Conservation (phyloP, 2,888 invertebrate species). For the Deilephila elpenor region DNA sequence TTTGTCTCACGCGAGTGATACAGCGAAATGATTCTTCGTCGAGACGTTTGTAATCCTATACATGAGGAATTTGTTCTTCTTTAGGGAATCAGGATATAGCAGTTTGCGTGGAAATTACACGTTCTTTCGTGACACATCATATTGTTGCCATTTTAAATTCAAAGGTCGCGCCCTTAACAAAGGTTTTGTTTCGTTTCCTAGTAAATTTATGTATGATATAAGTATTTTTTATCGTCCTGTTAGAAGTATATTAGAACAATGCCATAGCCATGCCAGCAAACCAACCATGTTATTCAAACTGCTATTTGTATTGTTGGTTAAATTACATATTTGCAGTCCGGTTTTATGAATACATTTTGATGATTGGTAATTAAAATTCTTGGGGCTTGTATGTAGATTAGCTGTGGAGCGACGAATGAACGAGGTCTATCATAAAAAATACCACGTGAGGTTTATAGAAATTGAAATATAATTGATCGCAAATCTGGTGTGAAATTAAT, state of each 20-base stretch:
- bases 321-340: conserved; percentile 2
- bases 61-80: background rate
- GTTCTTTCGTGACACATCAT: no score
- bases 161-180: no score
- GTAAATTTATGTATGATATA: background rate
- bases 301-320: background rate
- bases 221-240: background rate
- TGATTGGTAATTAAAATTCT: background rate
- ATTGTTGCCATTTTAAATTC: no score
- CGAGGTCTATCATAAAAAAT: background rate
- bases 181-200: no score
- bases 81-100: background rate
- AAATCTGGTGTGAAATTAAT: no score
- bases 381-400: background rate
- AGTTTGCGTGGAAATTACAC: no score
- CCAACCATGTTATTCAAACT: background rate
- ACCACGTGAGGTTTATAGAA: background rate
- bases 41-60: background rate
- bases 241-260: background rate
- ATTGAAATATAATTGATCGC: background rate
- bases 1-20: conserved; percentile 4
- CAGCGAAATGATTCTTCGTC: background rate
- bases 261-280: background rate
- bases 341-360: conserved; percentile 14
- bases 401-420: background rate